Base-by-base conservation (phyloP, 2,797 vertebrate genomes). In the Fistularia commersonii region DNA sequence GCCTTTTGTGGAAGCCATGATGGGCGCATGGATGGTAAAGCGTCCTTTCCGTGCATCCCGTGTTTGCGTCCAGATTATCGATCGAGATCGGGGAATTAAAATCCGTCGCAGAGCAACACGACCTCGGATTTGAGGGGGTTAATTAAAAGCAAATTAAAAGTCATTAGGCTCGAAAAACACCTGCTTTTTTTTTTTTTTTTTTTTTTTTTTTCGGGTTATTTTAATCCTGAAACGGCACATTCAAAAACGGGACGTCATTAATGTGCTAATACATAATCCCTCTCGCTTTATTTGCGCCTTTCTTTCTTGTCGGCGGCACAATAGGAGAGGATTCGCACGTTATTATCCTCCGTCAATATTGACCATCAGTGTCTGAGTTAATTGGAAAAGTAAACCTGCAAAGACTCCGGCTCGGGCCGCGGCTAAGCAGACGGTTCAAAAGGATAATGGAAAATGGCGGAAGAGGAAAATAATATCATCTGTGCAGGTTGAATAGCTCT, bases 111-210 rank as follows among this genome's bases (percentile, higher is more conserved):
- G 44, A 80, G 80, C 53, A 64, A 9, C 59, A 48, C 45, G 80
- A 85, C 82, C 87, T 74, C 45, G 57, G 65, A 77, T 78, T 84
- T 61, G 38, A 72, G n/a, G 48, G 72, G 87, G 87, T 91, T 91
- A 90, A 91, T 91, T 88, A 91, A 89, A 91, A 86, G 79, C 77
- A 84, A 88, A 90, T 89, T 80, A 79, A 84, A 88, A 86, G 77
- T 83, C 84, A 87, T 89, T 90, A 89, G 79, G 76, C 53, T 62
- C 54, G 75, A 61, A 68, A 86, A 87, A 87, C 88, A 91, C 85
- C 88, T 89, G 87, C 81, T 78, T 83, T 84, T 70, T 15, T n/a
- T n/a, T n/a, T n/a, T n/a, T n/a, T n/a, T n/a, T n/a, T n/a, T n/a
- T n/a, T n/a, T n/a, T n/a, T n/a, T n/a, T n/a, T n/a, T n/a, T n/a